Evolutionary conservation across 2,113 vertebrate genomes (phyloP).

Genomic region (Sander lucioperca): DNA sequence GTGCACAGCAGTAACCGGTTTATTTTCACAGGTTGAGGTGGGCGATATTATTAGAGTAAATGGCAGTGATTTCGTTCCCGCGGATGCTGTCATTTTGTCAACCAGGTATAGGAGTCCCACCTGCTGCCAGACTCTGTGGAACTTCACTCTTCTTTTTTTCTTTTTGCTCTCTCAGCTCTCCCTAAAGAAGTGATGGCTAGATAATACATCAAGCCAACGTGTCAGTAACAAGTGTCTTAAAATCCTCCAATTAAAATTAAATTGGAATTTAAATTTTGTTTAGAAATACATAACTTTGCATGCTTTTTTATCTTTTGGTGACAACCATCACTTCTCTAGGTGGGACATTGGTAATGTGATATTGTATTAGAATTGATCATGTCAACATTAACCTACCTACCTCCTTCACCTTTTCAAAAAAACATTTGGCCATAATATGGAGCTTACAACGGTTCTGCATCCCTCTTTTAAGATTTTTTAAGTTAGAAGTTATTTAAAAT

Average conservation of each 20-base stretch:
- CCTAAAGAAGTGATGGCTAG: constrained; percentile 91
- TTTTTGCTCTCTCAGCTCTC: constrained; percentile 64
- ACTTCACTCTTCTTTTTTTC: constrained; percentile 6
- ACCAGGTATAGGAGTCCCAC: constrained; percentile 92
- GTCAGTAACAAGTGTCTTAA: constrained; percentile 7
- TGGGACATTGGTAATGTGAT: constrained; percentile 36
- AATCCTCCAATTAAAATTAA: background rate
- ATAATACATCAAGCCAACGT: background rate
- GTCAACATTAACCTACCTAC: constrained; percentile 51
- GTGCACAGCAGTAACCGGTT: constrained; percentile 89
- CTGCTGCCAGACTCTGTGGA: constrained; percentile 83
- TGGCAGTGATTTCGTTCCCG: constrained; percentile 96
- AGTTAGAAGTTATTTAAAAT: background rate
- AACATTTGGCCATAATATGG: constrained; percentile 47
- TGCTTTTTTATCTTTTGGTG: constrained; percentile 3
- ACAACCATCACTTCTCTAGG: constrained; percentile 75
- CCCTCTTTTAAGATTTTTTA: background rate
- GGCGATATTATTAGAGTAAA: constrained; percentile 99
- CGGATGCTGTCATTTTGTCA: constrained; percentile 95
- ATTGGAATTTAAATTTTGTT: background rate
- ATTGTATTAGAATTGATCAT: constrained; percentile 58
- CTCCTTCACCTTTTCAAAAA: constrained; percentile 76
- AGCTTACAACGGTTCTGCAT: background rate
- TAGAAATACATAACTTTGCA: background rate
- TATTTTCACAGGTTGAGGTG: constrained; percentile 96